Percentiles rank a stretch among this genome's conserved stretches.
These are phyloP conservation scores for Lasius platythorax DNA, from an alignment of 2,888 invertebrate genomes.

Conservation along the genomic window DNA sequence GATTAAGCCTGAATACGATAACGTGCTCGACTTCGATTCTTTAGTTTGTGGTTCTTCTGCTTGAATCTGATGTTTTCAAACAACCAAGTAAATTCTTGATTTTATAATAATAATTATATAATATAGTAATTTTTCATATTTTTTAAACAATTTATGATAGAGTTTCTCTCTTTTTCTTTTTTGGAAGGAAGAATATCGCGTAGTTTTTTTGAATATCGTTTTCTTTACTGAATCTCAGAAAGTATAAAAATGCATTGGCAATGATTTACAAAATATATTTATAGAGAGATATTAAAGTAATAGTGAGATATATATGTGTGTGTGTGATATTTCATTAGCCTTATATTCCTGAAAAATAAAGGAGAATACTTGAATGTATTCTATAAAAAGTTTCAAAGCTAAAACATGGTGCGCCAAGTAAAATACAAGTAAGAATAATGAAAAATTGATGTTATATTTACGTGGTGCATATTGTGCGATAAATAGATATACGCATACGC, in stretches of 20 bases:
- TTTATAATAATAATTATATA: not conserved
- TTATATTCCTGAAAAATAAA: not conserved
- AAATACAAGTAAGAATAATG: not conserved
- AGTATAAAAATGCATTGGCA: not conserved
- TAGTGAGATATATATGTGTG: not conserved
- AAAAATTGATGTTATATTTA: not conserved
- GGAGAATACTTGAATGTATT: not conserved
- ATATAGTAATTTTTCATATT: not conserved
- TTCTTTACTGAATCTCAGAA: not conserved
- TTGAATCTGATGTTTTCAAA: not conserved
- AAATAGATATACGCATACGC: not conserved
- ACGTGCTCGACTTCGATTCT: not conserved
- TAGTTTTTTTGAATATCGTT: not conserved
- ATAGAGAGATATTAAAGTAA: not conserved
- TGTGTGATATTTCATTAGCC: not conserved
- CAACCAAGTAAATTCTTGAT: not conserved
- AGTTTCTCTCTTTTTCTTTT: not conserved
- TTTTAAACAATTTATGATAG: not conserved
- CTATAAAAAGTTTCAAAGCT: not conserved
- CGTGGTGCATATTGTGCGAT: not conserved
- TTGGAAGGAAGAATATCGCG: not conserved
- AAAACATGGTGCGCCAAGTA: not conserved
- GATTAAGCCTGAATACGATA: conserved; percentile 6
- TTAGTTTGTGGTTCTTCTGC: not conserved
- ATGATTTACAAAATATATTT: not conserved